These are phyloP conservation scores for Andricus grossulariae DNA, from an alignment of 1,140 invertebrate species.

Conservation along the genomic window DNA sequence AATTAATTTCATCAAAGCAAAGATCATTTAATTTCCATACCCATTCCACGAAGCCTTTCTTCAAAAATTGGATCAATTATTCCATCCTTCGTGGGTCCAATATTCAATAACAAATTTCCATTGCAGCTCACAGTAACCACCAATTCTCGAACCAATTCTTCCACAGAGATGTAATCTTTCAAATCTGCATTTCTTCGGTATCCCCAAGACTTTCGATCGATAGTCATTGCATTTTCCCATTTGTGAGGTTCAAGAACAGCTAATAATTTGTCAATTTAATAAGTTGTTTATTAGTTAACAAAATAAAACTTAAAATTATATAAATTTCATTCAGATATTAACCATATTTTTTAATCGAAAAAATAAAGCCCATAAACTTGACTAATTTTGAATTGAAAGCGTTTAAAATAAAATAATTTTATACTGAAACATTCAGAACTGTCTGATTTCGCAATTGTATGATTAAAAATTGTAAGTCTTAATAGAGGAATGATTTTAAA, in stretches of 20 bases:
- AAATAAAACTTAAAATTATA: background rate
- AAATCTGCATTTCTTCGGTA: conserved; percentile 84
- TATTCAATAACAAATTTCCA: conserved; percentile 91
- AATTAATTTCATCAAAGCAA: conserved; percentile 33
- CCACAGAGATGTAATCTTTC: conserved; percentile 81
- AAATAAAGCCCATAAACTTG: too few relatives aligned
- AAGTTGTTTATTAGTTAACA: background rate
- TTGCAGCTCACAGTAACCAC: conserved; percentile 89
- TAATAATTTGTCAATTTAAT: conserved; percentile 56
- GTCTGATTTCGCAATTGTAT: too few relatives aligned
- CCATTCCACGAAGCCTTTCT: conserved; percentile 85
- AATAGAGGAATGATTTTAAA: too few relatives aligned
- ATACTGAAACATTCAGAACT: too few relatives aligned
- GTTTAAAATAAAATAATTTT: too few relatives aligned
- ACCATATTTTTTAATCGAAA: too few relatives aligned
- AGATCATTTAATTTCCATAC: conserved; percentile 61
- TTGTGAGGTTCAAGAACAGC: conserved; percentile 84
- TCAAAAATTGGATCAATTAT: conserved; percentile 91
- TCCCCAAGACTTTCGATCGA: conserved; percentile 93
- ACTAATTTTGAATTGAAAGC: too few relatives aligned
- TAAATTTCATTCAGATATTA: background rate
- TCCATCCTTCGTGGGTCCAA: conserved; percentile 93
- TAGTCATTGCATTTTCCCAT: conserved; percentile 95
- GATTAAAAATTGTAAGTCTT: too few relatives aligned
- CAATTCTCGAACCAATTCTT: conserved; percentile 84